phyloP scores from a whole-genome alignment of 2,797 vertebrate genomes.

The Cynopterus sphinx region DNA sequence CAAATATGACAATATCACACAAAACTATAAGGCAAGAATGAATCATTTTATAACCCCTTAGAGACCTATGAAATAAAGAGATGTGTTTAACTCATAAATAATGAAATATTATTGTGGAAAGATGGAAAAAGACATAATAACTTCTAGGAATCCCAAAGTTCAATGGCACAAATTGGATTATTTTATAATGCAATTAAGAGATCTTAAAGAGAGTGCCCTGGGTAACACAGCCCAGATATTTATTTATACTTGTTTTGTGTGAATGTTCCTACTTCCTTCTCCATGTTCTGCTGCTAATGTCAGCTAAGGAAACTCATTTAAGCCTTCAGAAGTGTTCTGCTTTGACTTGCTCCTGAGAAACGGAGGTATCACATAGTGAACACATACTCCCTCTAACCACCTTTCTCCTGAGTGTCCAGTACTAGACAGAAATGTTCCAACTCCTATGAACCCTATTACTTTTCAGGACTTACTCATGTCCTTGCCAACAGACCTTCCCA shows the following conservation, averaged over 20 bases:
- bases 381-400: background rate
- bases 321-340: background rate
- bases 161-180: background rate
- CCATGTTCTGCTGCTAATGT: background rate
- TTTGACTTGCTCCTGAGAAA: background rate
- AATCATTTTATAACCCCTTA: background rate
- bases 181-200: background rate
- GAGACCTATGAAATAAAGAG: background rate
- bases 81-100: background rate
- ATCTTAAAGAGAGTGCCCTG: background rate
- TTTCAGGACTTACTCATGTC: background rate
- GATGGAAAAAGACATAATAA: background rate
- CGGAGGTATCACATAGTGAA: background rate
- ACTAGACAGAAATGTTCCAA: background rate
- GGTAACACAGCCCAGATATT: background rate
- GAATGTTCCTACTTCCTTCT: background rate
- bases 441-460: background rate
- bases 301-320: background rate
- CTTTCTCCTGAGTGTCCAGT: background rate
- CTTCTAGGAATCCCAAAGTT: slow-evolving; percentile 15
- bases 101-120: slow-evolving; percentile 5
- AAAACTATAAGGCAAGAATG: background rate
- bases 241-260: background rate
- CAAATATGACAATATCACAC: background rate
- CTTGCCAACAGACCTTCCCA: background rate